A percentile compares a stretch with the other conserved stretches of the same genome.
Evolutionary conservation across 2,113 vertebrate genomes (phyloP).

Genomic region (Seriola rivoliana): DNA sequence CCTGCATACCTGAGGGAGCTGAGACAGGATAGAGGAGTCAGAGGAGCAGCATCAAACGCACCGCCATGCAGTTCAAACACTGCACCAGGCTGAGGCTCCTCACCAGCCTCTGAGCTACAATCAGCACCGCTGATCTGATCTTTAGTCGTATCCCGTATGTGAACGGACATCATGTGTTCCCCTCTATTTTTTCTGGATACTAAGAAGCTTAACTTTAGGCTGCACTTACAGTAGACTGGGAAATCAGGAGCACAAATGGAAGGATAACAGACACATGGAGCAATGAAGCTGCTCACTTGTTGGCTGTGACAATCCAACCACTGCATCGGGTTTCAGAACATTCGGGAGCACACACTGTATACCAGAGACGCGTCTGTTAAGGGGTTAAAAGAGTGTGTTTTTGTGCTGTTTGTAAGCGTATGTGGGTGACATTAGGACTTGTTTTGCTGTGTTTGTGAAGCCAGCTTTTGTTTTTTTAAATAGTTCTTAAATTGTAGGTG

Average conservation of each 20-base stretch:
- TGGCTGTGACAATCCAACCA: not conserved
- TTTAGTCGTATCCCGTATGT: not conserved
- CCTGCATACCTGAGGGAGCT: constrained; percentile 68
- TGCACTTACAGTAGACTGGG: not conserved
- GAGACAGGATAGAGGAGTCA: constrained; percentile 65
- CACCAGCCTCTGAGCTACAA: constrained; percentile 29
- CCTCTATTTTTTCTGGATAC: not conserved
- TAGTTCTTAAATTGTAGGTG: too few relatives aligned
- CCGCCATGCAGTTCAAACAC: constrained; percentile 32
- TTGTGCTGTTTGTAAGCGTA: not conserved
- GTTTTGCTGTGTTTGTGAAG: not conserved
- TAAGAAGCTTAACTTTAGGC: not conserved
- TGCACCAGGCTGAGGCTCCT: not conserved
- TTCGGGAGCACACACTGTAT: not conserved
- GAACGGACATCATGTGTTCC: not conserved
- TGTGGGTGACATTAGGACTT: not conserved
- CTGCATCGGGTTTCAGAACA: not conserved
- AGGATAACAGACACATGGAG: not conserved
- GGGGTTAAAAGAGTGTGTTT: not conserved
- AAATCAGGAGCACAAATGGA: not conserved
- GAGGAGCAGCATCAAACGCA: constrained; percentile 55
- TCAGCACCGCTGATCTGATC: constrained; percentile 5
- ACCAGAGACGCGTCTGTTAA: not conserved
- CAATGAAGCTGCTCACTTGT: not conserved
- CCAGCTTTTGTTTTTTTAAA: too few relatives aligned